These are phyloP conservation scores for Melinaea marsaeus DNA, from an alignment of 2,888 invertebrate species.

Conservation along the genomic window DNA sequence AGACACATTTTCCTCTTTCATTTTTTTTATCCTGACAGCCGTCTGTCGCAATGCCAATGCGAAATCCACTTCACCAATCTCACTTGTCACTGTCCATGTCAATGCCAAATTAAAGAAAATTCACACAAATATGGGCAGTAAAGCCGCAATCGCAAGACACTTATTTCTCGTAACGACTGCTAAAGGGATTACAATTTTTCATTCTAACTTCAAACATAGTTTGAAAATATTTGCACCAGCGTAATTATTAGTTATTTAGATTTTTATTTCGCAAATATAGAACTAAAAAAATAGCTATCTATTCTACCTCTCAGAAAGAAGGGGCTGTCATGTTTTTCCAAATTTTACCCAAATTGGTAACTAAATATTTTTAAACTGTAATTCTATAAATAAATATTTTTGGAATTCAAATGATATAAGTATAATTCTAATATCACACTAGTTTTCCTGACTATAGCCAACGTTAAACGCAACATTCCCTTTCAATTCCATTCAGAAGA, in stretches of 20 bases:
- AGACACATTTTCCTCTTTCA: slow-evolving; percentile 45
- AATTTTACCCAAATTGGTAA: too few species aligned
- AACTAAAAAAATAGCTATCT: too few species aligned
- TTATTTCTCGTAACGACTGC: slow-evolving; percentile 28
- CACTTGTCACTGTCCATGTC: slow-evolving; percentile 55
- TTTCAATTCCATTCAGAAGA: slow-evolving; percentile 4
- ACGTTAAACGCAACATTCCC: slow-evolving; percentile 3
- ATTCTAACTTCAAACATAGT: slow-evolving; percentile 15
- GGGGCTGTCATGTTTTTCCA: too few species aligned
- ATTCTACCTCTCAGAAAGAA: too few species aligned
- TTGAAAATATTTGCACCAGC: not conserved
- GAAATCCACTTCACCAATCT: slow-evolving; percentile 43
- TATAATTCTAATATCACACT: not conserved
- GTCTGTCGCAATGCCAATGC: slow-evolving; percentile 55
- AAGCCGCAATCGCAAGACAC: slow-evolving; percentile 32
- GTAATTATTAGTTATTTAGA: too few species aligned
- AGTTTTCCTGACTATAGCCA: not conserved
- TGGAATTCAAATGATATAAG: too few species aligned
- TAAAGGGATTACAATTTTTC: slow-evolving; percentile 21
- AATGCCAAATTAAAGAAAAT: slow-evolving; percentile 62
- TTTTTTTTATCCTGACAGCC: slow-evolving; percentile 48
- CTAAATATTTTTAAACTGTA: too few species aligned
- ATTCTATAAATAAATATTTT: too few species aligned
- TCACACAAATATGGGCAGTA: slow-evolving; percentile 52
- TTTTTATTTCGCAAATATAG: too few species aligned